Conservation (phyloP, 64 coral and sea anemone genomes). For the Catalaphyllia jardinei region DNA sequence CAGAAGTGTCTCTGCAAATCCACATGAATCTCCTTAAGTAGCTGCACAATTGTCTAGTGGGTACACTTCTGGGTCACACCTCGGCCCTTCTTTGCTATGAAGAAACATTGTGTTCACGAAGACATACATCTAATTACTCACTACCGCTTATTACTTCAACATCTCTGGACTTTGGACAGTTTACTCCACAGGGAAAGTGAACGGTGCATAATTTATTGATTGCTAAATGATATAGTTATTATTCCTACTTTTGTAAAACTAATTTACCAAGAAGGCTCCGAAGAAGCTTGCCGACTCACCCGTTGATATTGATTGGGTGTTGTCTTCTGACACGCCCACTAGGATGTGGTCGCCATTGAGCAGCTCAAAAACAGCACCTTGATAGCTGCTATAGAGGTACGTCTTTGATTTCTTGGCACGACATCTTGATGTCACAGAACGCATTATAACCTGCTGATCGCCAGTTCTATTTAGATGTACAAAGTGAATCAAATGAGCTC, state of each 20-base stretch:
- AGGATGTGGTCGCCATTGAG: conserved; percentile 56
- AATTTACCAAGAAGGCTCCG: conserved; percentile 85
- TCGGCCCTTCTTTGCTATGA: background rate
- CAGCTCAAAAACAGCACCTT: conserved; percentile 85
- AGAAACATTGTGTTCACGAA: background rate
- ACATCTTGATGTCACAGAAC: conserved; percentile 75
- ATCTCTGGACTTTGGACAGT: background rate
- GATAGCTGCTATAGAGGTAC: conserved; percentile 83
- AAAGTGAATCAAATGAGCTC: conserved; percentile 66
- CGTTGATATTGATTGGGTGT: conserved; percentile 28
- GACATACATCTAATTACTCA: background rate
- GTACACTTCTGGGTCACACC: too few relatives aligned
- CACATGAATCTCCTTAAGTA: too few relatives aligned
- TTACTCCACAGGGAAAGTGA: background rate
- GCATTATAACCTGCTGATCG: conserved; percentile 67
- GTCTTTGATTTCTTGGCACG: conserved; percentile 37
- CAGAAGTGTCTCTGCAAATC: too few relatives aligned
- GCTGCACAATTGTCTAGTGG: too few relatives aligned
- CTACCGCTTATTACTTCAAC: background rate
- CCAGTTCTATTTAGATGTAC: conserved; percentile 71
- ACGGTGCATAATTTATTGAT: conserved; percentile 13
- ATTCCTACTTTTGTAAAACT: background rate
- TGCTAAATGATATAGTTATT: background rate
- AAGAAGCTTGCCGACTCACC: conserved; percentile 85
- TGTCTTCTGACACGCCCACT: conserved; percentile 66